Percentiles rank a stretch among this genome's conserved stretches.
These are phyloP conservation scores for Gasteruption jaculator DNA, from an alignment of 2,888 invertebrate species.

Conservation along the genomic window DNA sequence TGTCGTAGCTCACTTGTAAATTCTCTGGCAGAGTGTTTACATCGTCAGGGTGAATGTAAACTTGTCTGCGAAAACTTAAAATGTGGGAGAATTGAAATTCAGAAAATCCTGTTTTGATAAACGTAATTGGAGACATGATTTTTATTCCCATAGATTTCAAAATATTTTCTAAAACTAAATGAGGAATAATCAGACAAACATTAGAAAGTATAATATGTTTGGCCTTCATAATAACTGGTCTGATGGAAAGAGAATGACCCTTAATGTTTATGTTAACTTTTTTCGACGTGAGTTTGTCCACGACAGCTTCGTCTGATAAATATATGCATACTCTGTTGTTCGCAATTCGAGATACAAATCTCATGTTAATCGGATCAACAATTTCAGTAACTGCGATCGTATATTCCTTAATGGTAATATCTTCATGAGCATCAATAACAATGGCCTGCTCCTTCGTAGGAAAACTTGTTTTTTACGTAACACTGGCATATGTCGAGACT, in stretches of 20 bases:
- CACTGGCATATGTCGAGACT: neutral
- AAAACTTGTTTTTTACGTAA: neutral
- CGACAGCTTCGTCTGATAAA: neutral
- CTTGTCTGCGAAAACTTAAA: conserved; percentile 24
- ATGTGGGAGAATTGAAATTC: conserved; percentile 25
- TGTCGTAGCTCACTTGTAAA: conserved; percentile 8
- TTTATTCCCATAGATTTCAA: conserved; percentile 18
- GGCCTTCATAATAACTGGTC: neutral
- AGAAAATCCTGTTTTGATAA: conserved; percentile 26
- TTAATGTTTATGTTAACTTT: neutral
- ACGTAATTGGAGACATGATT: conserved; percentile 24
- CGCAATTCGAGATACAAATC: neutral
- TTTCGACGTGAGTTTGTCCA: neutral
- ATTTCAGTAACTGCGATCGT: neutral
- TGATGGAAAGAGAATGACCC: neutral
- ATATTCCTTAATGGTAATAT: neutral
- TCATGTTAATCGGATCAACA: neutral
- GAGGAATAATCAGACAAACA: conserved; percentile 1
- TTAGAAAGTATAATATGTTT: neutral
- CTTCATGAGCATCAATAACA: neutral
- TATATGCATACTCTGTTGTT: neutral
- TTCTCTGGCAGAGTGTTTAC: conserved; percentile 13
- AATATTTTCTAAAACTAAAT: neutral
- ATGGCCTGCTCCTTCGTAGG: neutral
- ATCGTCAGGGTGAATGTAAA: conserved; percentile 20